Conservation (phyloP, 2,113 vertebrate species). For the Cyprinodon variegatus region DNA sequence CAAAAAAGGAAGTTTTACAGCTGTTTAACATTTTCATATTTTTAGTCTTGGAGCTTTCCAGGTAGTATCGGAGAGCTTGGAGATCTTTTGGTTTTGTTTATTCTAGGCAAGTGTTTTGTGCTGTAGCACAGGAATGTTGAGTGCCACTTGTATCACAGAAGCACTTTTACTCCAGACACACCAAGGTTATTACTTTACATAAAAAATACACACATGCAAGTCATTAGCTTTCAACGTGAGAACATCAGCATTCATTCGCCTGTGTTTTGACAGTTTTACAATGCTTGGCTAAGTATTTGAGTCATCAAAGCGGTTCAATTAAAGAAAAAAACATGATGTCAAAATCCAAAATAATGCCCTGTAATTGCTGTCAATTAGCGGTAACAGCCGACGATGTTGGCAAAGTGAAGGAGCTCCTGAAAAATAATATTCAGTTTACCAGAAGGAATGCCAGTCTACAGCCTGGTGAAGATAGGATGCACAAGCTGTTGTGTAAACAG, state of each 20-base stretch:
- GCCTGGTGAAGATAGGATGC: conserved; percentile 42
- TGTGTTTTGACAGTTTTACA: conserved; percentile 51
- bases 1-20: neutral
- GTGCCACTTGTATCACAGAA: neutral
- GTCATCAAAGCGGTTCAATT: conserved; percentile 56
- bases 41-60: neutral
- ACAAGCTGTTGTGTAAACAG: conserved; percentile 48
- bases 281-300: conserved; percentile 41
- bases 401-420: conserved; percentile 31
- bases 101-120: neutral
- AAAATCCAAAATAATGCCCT: conserved; percentile 61
- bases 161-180: neutral
- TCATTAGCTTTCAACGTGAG: conserved; percentile 26
- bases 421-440: conserved; percentile 38
- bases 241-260: conserved; percentile 46
- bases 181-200: neutral
- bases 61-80: neutral
- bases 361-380: conserved; percentile 71
- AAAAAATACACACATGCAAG: conserved; percentile 17
- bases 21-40: neutral
- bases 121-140: neutral
- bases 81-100: neutral
- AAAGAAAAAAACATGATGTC: conserved; percentile 62
- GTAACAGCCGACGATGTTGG: conserved; percentile 45
- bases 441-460: conserved; percentile 53